A percentile compares a stretch with the other conserved stretches of the same genome.
Evolutionary conservation across 2,113 vertebrate species (phyloP).

Genomic region (Parotia lawesii): DNA sequence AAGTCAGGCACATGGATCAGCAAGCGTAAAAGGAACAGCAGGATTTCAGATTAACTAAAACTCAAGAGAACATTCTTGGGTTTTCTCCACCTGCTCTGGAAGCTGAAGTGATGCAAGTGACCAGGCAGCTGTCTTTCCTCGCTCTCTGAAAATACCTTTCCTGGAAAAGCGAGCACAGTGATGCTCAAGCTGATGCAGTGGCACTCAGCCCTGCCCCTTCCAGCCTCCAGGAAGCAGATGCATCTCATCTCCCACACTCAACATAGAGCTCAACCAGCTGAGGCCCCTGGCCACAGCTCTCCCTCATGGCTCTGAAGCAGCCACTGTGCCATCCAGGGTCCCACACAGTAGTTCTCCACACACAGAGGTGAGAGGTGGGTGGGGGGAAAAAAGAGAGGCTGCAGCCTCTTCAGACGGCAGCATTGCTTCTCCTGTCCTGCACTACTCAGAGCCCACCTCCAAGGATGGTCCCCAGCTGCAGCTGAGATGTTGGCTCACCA

Average conservation of each 20-base stretch:
- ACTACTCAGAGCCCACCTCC: neutral
- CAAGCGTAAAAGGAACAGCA: neutral
- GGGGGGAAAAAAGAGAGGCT: neutral
- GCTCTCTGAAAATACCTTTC: neutral
- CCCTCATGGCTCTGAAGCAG: neutral
- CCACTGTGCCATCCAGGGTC: neutral
- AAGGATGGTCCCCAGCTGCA: neutral
- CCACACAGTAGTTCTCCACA: neutral
- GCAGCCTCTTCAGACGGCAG: neutral
- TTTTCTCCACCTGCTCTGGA: neutral
- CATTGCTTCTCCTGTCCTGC: neutral
- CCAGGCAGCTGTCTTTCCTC: neutral
- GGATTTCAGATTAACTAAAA: constrained; percentile 20
- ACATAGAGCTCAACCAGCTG: neutral
- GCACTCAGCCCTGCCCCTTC: neutral
- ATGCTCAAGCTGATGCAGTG: neutral
- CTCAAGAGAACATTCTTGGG: neutral
- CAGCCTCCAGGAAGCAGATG: neutral
- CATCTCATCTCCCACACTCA: neutral
- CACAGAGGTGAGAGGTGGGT: neutral
- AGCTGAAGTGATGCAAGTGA: neutral
- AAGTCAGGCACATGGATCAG: neutral
- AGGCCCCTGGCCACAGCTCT: neutral
- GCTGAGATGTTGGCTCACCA: neutral
- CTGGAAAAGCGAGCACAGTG: neutral